These are phyloP conservation scores for Catotricha subobsoleta DNA, from an alignment of 2,888 invertebrate genomes.

Conservation along the genomic window DNA sequence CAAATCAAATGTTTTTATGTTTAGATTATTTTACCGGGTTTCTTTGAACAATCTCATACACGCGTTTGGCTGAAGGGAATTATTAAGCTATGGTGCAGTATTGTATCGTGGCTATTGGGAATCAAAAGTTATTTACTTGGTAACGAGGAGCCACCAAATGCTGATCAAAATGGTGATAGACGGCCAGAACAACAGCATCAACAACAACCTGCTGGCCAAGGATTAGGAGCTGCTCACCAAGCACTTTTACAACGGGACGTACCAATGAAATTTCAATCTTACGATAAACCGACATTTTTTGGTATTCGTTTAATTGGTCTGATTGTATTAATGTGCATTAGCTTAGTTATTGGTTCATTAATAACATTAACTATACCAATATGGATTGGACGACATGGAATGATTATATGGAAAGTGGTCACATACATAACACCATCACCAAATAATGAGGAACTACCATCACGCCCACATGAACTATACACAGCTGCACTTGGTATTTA, in stretches of 20 bases:
- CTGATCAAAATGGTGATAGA: constrained; percentile 22
- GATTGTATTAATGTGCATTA: constrained; percentile 61
- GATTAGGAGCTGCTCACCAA: constrained; percentile 67
- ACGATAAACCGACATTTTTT: constrained; percentile 70
- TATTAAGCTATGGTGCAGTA: constrained; percentile 70
- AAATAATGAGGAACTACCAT: constrained; percentile 19
- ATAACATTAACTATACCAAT: constrained; percentile 73
- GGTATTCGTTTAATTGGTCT: constrained; percentile 47
- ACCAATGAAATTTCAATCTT: constrained; percentile 77
- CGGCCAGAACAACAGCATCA: constrained; percentile 28
- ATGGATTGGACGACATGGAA: constrained; percentile 71
- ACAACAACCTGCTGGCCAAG: too few relatives aligned
- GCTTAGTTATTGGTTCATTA: constrained; percentile 68
- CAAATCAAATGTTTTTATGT: background rate
- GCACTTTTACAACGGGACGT: constrained; percentile 73
- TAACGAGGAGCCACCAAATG: constrained; percentile 33
- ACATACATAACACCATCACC: constrained; percentile 20
- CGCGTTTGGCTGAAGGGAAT: constrained; percentile 84
- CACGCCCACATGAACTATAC: constrained; percentile 86
- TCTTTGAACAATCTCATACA: constrained; percentile 92
- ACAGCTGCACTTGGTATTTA: constrained; percentile 88
- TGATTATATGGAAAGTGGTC: constrained; percentile 68
- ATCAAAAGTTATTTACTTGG: constrained; percentile 81
- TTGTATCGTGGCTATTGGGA: constrained; percentile 67
- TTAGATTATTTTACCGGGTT: constrained; percentile 80